Evolutionary conservation across 2,113 vertebrate species (phyloP).

Genomic region (Australoheros scitulus): DNA sequence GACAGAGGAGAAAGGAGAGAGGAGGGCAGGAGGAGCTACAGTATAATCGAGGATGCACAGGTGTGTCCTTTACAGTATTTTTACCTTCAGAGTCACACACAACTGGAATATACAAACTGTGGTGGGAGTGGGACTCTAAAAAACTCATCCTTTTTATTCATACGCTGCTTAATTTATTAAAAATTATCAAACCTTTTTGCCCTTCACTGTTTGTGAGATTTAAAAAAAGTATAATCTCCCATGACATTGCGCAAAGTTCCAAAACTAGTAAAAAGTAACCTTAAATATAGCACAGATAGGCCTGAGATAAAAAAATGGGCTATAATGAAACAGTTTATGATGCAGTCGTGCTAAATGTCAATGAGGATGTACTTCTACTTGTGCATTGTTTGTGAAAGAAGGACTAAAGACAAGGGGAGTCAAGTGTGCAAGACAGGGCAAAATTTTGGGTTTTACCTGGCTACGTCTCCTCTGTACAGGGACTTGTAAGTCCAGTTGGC

Average conservation of each 20-base stretch:
- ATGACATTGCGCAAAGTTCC: neutral
- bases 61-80: neutral
- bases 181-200: neutral
- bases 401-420: neutral
- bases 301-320: neutral
- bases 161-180: neutral
- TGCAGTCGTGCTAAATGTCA: neutral
- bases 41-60: neutral
- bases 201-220: neutral
- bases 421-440: neutral
- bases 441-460: conserved; percentile 82
- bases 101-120: neutral
- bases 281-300: neutral
- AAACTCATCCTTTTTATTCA: neutral
- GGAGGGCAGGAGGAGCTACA: neutral
- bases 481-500: conserved; percentile 97
- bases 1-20: neutral
- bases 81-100: neutral
- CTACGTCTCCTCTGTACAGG: conserved; percentile 90
- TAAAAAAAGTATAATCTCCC: neutral
- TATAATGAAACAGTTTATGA: neutral
- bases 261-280: neutral
- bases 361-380: fast-evolving
- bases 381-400: neutral
- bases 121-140: neutral